A percentile compares a stretch with the other conserved stretches of the same genome.
phyloP scores from a whole-genome alignment of 2,888 invertebrate species.

The Erebia palarica region DNA sequence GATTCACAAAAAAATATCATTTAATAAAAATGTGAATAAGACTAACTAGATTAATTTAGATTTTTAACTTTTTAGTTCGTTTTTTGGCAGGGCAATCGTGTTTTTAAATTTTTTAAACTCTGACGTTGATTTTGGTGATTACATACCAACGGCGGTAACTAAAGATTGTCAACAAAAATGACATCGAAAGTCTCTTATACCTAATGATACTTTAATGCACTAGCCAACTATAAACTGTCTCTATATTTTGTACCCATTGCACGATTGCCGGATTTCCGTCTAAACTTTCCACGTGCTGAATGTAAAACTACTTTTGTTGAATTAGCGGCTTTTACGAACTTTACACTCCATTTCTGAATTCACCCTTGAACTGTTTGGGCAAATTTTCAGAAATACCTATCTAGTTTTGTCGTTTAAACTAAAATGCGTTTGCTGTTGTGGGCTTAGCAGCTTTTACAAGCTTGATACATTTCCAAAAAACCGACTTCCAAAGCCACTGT shows the following conservation, averaged over 20 bases:
- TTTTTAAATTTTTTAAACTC: too few species aligned
- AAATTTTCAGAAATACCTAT: neutral
- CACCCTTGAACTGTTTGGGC: neutral
- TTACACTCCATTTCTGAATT: constrained; percentile 30
- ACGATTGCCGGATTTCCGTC: constrained; percentile 25
- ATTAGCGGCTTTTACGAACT: constrained; percentile 40
- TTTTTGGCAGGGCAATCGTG: too few species aligned
- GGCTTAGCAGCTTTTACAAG: too few species aligned
- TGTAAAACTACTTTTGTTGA: constrained; percentile 33
- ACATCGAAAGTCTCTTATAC: constrained; percentile 1
- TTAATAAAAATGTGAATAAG: too few species aligned
- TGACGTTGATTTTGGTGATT: too few species aligned
- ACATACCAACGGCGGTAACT: too few species aligned
- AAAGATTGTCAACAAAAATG: neutral
- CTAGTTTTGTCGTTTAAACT: neutral
- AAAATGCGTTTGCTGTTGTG: too few species aligned
- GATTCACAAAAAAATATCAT: too few species aligned
- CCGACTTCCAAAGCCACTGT: too few species aligned
- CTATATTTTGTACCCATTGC: neutral
- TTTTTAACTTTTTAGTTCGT: too few species aligned
- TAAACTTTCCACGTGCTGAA: constrained; percentile 26
- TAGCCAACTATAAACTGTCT: constrained; percentile 2
- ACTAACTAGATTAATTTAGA: too few species aligned
- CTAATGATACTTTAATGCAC: neutral
- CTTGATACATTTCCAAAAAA: too few species aligned